Conservation (phyloP, 2,888 invertebrate species). For the Pasiphila rectangulata region DNA sequence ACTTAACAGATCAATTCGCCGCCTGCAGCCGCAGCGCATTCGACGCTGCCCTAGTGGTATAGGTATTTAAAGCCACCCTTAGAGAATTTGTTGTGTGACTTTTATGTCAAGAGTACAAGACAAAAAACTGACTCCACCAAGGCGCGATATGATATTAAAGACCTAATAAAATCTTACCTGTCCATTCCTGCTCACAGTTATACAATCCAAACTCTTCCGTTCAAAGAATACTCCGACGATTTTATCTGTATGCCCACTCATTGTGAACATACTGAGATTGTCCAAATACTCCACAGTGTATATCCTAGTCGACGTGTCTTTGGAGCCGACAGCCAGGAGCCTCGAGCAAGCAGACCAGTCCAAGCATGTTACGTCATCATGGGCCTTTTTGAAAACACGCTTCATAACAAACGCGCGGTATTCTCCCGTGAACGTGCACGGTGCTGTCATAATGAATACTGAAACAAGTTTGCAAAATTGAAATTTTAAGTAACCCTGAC, state of each 20-base stretch:
- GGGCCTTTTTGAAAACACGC: conserved; percentile 89
- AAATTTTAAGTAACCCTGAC: too few species aligned
- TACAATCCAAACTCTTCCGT: conserved; percentile 90
- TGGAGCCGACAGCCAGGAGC: conserved; percentile 93
- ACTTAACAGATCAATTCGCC: too few species aligned
- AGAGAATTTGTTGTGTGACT: too few species aligned
- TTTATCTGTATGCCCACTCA: conserved; percentile 92
- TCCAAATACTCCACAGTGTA: conserved; percentile 87
- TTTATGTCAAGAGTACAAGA: too few species aligned
- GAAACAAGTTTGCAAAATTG: too few species aligned
- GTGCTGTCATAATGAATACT: conserved; percentile 93
- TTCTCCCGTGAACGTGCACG: conserved; percentile 88
- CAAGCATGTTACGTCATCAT: conserved; percentile 91
- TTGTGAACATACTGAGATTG: conserved; percentile 87
- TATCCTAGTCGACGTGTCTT: conserved; percentile 93
- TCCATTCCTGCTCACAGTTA: conserved; percentile 91
- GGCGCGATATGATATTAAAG: too few species aligned
- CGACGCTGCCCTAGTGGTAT: too few species aligned
- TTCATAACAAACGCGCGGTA: conserved; percentile 94
- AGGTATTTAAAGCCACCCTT: too few species aligned
- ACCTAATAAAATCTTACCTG: conserved; percentile 68
- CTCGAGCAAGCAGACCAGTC: conserved; percentile 97
- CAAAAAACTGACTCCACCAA: too few species aligned
- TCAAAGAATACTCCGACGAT: conserved; percentile 95
- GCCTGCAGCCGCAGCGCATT: too few species aligned